Percentiles rank a stretch among this genome's conserved stretches.
Conservation (phyloP, 2,113 vertebrate genomes). For the Vulpes lagopus region DNA sequence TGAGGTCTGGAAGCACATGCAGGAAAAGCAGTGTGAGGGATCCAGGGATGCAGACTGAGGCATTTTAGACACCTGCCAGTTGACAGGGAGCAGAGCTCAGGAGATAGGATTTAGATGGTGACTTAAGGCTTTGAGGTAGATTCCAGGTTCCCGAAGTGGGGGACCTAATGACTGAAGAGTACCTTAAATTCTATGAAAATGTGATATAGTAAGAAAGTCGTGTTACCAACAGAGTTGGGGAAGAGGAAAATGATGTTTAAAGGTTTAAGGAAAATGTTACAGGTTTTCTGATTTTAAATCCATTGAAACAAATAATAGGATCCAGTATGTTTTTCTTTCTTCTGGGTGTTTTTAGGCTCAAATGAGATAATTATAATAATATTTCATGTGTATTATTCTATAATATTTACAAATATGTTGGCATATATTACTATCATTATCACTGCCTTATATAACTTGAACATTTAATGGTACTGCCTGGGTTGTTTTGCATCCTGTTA, state of each 20-base stretch:
- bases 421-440: slow-evolving; percentile 24
- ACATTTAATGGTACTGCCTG: slow-evolving; percentile 43
- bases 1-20: neutral
- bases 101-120: neutral
- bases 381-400: neutral
- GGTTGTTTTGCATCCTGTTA: slow-evolving; percentile 11
- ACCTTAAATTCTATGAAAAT: neutral
- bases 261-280: neutral
- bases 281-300: slow-evolving; percentile 55
- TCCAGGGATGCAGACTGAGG: neutral
- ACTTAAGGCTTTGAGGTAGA: neutral
- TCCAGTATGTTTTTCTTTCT: slow-evolving; percentile 47
- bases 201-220: neutral
- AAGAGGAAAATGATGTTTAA: slow-evolving; percentile 18
- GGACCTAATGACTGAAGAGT: neutral
- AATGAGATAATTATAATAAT: slow-evolving; percentile 34
- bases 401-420: slow-evolving; percentile 64
- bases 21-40: neutral
- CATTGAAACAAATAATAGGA: neutral
- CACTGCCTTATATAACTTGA: slow-evolving; percentile 27
- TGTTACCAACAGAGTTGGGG: neutral
- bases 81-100: neutral
- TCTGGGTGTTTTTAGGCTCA: neutral
- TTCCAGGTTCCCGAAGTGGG: neutral
- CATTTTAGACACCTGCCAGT: neutral